Evolutionary conservation across 35 echinoderm and acorn worm genomes (phyloP).

Genomic region (Heliocidaris erythrogramma): DNA sequence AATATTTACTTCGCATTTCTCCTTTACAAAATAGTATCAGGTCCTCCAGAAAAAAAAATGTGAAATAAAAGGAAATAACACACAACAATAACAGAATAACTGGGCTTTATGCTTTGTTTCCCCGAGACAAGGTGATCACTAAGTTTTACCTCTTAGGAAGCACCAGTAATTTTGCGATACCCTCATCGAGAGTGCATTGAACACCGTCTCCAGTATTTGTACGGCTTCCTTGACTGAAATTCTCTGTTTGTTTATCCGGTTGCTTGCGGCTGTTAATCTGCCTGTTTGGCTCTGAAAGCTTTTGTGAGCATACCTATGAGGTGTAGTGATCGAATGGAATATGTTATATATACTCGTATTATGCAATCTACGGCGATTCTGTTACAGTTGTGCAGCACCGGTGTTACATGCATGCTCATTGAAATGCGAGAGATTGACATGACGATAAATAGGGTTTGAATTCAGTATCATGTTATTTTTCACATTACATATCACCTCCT

Average conservation of each 20-base stretch:
- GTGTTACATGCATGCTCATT: neutral
- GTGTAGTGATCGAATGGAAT: neutral
- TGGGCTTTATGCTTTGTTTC: neutral
- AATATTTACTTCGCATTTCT: too few species aligned
- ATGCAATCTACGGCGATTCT: neutral
- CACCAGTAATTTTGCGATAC: neutral
- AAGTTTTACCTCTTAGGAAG: neutral
- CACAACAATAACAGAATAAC: too few species aligned
- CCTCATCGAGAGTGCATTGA: neutral
- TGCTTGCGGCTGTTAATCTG: neutral
- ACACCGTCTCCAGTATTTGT: neutral
- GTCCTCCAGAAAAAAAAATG: too few species aligned
- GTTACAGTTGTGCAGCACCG: neutral
- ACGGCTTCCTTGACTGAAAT: neutral
- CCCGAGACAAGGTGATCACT: neutral
- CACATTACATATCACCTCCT: too few species aligned
- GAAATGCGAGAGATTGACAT: neutral
- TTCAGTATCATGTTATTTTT: too few species aligned
- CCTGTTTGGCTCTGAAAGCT: neutral
- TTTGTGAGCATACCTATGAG: neutral
- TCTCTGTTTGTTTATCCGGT: neutral
- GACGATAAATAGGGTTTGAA: neutral
- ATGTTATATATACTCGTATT: constrained; percentile 4
- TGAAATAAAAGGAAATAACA: too few species aligned
- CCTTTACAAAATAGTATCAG: too few species aligned